A percentile compares a stretch with the other conserved stretches of the same genome.
These are phyloP conservation scores for Cataglyphis livida DNA, from an alignment of 2,888 invertebrate species.

Conservation along the genomic window DNA sequence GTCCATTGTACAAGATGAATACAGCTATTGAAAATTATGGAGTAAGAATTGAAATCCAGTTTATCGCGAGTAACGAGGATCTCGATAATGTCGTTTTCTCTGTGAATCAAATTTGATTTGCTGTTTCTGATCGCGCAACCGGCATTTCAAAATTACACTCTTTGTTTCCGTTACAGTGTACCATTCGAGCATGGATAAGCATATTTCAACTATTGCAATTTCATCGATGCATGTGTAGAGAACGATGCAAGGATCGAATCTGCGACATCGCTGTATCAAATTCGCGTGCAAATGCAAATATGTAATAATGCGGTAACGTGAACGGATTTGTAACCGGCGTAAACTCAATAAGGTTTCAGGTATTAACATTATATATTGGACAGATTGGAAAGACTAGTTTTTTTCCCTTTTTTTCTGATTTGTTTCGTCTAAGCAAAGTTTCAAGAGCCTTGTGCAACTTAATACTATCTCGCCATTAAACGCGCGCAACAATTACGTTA, in stretches of 20 bases:
- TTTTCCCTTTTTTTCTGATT: slow-evolving; percentile 20
- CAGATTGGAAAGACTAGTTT: slow-evolving; percentile 21
- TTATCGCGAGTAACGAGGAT: slow-evolving; percentile 21
- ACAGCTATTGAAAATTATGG: slow-evolving; percentile 32
- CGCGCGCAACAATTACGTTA: slow-evolving; percentile 34
- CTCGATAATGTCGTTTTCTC: slow-evolving; percentile 21
- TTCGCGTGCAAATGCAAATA: slow-evolving; percentile 33
- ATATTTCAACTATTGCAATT: slow-evolving; percentile 10
- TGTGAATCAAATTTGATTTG: slow-evolving; percentile 21
- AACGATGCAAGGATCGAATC: slow-evolving; percentile 23
- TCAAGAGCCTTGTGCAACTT: slow-evolving; percentile 42
- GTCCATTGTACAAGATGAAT: slow-evolving; percentile 27
- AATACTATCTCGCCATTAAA: slow-evolving; percentile 42
- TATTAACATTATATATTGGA: slow-evolving; percentile 46
- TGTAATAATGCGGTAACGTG: slow-evolving; percentile 29
- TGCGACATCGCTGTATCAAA: slow-evolving; percentile 20
- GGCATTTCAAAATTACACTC: slow-evolving; percentile 4
- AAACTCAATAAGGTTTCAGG: slow-evolving; percentile 44
- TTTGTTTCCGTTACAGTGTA: background rate
- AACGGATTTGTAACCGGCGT: slow-evolving; percentile 8
- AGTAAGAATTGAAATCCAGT: slow-evolving; percentile 12
- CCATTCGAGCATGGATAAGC: slow-evolving; percentile 2
- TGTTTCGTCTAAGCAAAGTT: slow-evolving; percentile 39
- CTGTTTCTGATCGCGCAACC: slow-evolving; percentile 2
- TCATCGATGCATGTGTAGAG: background rate